Evolutionary conservation across 2,888 invertebrate species (phyloP).

Genomic region (Lycia hirtaria): DNA sequence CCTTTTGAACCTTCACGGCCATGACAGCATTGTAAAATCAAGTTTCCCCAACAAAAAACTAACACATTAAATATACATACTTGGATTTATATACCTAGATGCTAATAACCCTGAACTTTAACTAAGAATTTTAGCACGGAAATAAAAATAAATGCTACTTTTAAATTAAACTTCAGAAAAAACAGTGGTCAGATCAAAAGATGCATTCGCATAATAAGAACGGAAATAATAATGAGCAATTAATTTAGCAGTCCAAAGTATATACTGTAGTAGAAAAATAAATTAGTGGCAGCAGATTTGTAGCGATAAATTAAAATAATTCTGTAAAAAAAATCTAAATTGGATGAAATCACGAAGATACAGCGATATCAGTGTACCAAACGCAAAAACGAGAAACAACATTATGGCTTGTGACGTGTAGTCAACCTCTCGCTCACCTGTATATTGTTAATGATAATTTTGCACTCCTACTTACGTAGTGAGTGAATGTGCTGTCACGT

Average conservation of each 20-base stretch:
- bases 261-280: too few species aligned
- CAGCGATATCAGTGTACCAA: too few species aligned
- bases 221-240: background rate
- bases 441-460: too few species aligned
- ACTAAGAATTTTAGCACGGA: background rate
- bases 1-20: constrained; percentile 5
- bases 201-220: background rate
- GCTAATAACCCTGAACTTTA: constrained; percentile 10
- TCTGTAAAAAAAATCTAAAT: too few species aligned
- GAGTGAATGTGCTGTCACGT: too few species aligned
- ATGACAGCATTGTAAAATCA: background rate
- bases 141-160: background rate
- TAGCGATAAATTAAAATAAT: too few species aligned
- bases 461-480: too few species aligned
- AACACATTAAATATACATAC: background rate
- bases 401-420: too few species aligned
- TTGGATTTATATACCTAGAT: background rate
- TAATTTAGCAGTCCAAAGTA: background rate
- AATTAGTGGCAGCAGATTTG: too few species aligned
- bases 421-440: too few species aligned
- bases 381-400: too few species aligned
- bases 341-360: too few species aligned
- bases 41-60: constrained; percentile 1
- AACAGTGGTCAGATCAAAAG: background rate
- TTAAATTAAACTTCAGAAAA: background rate